phyloP scores from a whole-genome alignment of 2,888 invertebrate genomes.

The Habroteleia sp. region DNA sequence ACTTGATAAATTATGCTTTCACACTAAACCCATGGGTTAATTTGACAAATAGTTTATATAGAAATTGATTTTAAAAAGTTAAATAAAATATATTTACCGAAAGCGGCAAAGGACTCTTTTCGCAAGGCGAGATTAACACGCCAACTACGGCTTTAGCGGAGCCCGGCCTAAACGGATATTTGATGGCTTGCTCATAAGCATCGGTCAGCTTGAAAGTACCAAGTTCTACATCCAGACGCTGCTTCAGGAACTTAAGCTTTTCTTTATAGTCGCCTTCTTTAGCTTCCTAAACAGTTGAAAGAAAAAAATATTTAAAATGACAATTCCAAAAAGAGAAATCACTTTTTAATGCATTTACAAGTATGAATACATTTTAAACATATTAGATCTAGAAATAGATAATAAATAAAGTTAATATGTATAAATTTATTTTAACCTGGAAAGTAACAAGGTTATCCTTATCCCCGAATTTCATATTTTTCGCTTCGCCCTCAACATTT shows the following conservation, averaged over 20 bases:
- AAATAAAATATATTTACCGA: conserved; percentile 83
- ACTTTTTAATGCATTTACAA: no score
- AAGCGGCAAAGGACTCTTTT: conserved; percentile 81
- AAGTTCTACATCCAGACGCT: conserved; percentile 82
- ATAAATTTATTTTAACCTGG: conserved; percentile 65
- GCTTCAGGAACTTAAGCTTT: conserved; percentile 72
- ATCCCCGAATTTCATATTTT: conserved; percentile 75
- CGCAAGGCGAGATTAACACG: conserved; percentile 85
- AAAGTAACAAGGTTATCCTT: conserved; percentile 72
- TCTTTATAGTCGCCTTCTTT: conserved; percentile 67
- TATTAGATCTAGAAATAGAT: no score
- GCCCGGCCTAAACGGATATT: conserved; percentile 89
- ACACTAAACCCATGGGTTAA: no score
- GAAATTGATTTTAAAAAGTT: no score
- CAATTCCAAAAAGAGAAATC: no score
- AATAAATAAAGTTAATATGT: no score
- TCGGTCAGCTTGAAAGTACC: conserved; percentile 80
- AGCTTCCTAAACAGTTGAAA: conserved; percentile 70
- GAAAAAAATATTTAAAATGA: no score
- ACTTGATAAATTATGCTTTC: no score
- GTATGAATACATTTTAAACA: no score
- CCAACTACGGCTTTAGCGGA: conserved; percentile 88
- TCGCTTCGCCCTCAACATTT: conserved; percentile 82
- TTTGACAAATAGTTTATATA: no score
- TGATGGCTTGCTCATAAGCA: conserved; percentile 85